Evolutionary conservation across 1,140 invertebrate species (phyloP).

Genomic region (Pollicipes pollicipes): DNA sequence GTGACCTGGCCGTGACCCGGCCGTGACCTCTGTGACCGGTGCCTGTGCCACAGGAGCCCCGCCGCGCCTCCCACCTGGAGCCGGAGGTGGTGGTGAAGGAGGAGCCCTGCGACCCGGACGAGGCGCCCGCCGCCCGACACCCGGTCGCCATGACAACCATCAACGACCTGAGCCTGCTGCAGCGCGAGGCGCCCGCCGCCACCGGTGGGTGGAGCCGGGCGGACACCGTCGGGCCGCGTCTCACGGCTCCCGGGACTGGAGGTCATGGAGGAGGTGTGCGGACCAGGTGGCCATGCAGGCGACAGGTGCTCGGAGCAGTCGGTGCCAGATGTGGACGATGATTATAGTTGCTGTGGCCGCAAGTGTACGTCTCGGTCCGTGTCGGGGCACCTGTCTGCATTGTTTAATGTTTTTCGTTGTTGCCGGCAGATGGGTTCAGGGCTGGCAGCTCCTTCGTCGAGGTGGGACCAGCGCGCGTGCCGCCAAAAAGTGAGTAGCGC

Average conservation of each 20-base stretch:
- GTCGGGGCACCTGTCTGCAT: no score
- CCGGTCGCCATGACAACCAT: neutral
- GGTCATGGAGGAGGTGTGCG: no score
- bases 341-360: no score
- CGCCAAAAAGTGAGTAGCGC: neutral
- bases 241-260: no score
- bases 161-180: neutral
- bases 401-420: no score
- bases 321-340: no score
- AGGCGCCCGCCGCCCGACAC: neutral
- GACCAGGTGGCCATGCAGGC: no score
- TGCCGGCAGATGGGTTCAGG: no score
- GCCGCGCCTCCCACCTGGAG: neutral
- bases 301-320: no score
- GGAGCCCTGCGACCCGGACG: neutral
- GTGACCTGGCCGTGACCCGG: no score
- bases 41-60: neutral
- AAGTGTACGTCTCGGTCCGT: no score
- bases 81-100: neutral
- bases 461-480: neutral
- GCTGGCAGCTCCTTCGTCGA: neutral
- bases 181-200: neutral
- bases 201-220: neutral
- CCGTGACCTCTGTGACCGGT: neutral
- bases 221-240: no score